These are phyloP conservation scores for Blastobasis lacticolella DNA, from an alignment of 2,888 invertebrate species.

Conservation along the genomic window DNA sequence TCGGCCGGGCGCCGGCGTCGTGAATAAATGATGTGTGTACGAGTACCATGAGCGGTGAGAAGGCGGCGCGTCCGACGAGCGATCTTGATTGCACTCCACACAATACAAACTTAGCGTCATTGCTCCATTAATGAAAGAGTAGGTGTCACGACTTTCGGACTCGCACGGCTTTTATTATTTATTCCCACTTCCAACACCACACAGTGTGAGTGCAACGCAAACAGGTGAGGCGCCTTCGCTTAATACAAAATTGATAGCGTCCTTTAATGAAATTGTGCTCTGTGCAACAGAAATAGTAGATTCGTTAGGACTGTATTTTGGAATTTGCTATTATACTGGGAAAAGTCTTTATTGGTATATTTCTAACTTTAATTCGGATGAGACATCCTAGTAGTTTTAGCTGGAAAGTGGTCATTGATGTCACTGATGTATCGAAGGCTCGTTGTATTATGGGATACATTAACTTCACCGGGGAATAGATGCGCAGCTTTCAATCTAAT, in stretches of 20 bases:
- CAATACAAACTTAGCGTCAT: slow-evolving; percentile 52
- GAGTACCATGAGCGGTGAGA: slow-evolving; percentile 45
- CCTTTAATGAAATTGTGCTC: too few species aligned
- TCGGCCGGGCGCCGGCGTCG: slow-evolving; percentile 8
- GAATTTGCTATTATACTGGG: too few species aligned
- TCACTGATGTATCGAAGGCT: too few species aligned
- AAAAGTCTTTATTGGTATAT: too few species aligned
- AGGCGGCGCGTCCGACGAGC: slow-evolving; percentile 46
- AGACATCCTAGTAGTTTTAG: too few species aligned
- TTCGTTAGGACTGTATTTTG: too few species aligned
- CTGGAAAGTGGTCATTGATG: too few species aligned
- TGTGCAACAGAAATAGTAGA: too few species aligned
- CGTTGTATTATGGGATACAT: too few species aligned
- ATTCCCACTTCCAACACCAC: slow-evolving; percentile 48
- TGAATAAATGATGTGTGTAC: slow-evolving; percentile 15
- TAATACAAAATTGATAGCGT: too few species aligned
- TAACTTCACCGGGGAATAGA: not conserved
- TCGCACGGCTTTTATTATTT: slow-evolving; percentile 63
- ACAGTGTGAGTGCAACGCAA: slow-evolving; percentile 33
- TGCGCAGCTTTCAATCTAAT: slow-evolving; percentile 4
- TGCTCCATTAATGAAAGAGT: slow-evolving; percentile 66
- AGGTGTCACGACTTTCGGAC: slow-evolving; percentile 61
- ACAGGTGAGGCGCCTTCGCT: slow-evolving; percentile 42
- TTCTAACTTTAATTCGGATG: too few species aligned
- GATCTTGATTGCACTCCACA: slow-evolving; percentile 60